These are phyloP conservation scores for Thymelicus acteon DNA, from an alignment of 2,888 invertebrate genomes.

Conservation along the genomic window DNA sequence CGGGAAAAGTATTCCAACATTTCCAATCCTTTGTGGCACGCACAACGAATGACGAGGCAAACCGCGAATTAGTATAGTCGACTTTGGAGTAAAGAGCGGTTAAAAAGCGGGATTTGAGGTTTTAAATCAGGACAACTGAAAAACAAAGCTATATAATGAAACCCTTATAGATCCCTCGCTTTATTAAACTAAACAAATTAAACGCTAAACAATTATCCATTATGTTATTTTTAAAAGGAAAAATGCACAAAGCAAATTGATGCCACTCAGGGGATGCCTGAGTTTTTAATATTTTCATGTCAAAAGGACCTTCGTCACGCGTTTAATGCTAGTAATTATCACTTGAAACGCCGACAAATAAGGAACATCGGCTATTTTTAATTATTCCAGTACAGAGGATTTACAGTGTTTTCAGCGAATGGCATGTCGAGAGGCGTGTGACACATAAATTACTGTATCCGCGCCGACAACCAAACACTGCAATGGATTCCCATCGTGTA, in stretches of 20 bases:
- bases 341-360: neutral
- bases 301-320: neutral
- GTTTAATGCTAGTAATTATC: neutral
- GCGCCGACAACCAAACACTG: constrained; percentile 49
- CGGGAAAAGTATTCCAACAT: too few species aligned
- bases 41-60: too few species aligned
- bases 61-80: too few species aligned
- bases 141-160: too few species aligned
- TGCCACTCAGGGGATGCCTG: neutral
- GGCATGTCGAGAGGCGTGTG: constrained; percentile 36
- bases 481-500: constrained; percentile 46
- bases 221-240: too few species aligned
- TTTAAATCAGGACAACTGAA: too few species aligned
- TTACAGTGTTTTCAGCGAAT: constrained; percentile 20
- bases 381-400: constrained; percentile 25
- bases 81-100: too few species aligned
- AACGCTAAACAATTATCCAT: too few species aligned
- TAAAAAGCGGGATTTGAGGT: too few species aligned
- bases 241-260: neutral
- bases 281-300: neutral
- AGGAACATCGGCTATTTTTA: constrained; percentile 17
- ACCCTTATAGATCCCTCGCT: too few species aligned
- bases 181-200: too few species aligned
- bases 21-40: too few species aligned
- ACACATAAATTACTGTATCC: constrained; percentile 55